phyloP scores from a whole-genome alignment of 2,113 vertebrate species.

The Spea multiplicata region DNA sequence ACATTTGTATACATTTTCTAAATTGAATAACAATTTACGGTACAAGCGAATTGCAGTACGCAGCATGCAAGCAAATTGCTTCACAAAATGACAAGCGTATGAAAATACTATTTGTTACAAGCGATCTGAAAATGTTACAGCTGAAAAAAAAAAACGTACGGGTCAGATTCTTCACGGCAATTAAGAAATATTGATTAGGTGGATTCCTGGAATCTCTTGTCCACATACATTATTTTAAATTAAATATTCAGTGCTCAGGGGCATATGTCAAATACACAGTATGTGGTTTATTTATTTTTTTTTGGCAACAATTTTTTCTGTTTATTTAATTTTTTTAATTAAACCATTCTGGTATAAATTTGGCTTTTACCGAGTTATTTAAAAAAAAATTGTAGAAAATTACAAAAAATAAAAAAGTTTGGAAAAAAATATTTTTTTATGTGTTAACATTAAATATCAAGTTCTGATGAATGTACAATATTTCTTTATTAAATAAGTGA shows the following conservation, averaged over 20 bases:
- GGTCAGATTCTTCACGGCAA: not conserved
- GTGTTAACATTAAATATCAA: too few species aligned
- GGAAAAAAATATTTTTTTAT: too few species aligned
- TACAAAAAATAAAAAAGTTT: too few species aligned
- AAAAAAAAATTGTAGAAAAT: too few species aligned
- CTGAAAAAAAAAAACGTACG: not conserved
- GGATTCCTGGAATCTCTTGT: not conserved
- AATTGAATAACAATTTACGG: conserved; percentile 30
- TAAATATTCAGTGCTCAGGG: not conserved
- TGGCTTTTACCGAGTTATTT: not conserved
- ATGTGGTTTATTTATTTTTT: not conserved
- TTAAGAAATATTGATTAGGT: not conserved
- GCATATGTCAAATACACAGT: not conserved
- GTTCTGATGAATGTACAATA: too few species aligned
- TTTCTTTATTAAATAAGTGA: too few species aligned
- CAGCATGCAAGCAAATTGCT: not conserved
- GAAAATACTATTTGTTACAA: not conserved
- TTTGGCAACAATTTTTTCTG: too few species aligned
- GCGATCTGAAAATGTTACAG: not conserved
- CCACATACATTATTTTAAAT: not conserved
- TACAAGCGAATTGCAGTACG: not conserved
- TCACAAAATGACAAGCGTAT: not conserved
- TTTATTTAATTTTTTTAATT: too few species aligned
- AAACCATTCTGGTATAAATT: not conserved
- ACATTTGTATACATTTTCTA: conserved; percentile 14